Evolutionary conservation across 2,113 vertebrate genomes (phyloP).

Genomic region (Macquaria australasica): DNA sequence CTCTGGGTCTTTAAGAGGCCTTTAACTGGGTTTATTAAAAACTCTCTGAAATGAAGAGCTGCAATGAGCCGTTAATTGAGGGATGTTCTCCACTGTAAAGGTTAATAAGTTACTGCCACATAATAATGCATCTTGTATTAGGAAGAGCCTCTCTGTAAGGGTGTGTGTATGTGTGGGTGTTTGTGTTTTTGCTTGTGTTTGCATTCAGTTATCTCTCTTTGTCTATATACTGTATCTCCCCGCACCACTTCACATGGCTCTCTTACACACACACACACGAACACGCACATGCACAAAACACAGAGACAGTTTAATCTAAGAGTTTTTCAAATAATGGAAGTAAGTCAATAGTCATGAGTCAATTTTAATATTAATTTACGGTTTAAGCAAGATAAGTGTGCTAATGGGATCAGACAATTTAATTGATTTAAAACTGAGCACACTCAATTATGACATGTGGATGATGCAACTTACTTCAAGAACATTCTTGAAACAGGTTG

Average conservation of each 20-base stretch:
- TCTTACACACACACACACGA: not conserved
- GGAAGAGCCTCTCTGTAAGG: constrained; percentile 32
- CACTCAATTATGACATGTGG: not conserved
- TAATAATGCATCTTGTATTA: constrained; percentile 68
- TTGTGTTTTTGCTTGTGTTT: constrained; percentile 15
- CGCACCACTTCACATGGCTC: not conserved
- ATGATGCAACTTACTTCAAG: not conserved
- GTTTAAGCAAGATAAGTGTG: not conserved
- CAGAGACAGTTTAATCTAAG: not conserved
- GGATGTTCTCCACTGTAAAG: constrained; percentile 68
- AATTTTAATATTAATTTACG: not conserved
- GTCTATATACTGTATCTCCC: not conserved
- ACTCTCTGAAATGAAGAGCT: constrained; percentile 67
- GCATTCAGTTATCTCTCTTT: constrained; percentile 7
- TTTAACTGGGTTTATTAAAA: constrained; percentile 76
- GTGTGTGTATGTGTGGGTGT: constrained; percentile 8
- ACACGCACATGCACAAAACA: not conserved
- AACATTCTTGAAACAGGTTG: not conserved
- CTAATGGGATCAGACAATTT: not conserved
- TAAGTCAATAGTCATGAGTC: not conserved
- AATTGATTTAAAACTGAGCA: not conserved
- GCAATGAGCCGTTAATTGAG: constrained; percentile 72
- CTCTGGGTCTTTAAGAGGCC: constrained; percentile 66
- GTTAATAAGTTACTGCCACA: constrained; percentile 77
- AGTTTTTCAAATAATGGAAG: not conserved